Evolutionary conservation across 2,113 vertebrate genomes (phyloP), one percentile per base, ranked within the genome.

Genomic region (Epinephelus cyanopodus): DNA sequence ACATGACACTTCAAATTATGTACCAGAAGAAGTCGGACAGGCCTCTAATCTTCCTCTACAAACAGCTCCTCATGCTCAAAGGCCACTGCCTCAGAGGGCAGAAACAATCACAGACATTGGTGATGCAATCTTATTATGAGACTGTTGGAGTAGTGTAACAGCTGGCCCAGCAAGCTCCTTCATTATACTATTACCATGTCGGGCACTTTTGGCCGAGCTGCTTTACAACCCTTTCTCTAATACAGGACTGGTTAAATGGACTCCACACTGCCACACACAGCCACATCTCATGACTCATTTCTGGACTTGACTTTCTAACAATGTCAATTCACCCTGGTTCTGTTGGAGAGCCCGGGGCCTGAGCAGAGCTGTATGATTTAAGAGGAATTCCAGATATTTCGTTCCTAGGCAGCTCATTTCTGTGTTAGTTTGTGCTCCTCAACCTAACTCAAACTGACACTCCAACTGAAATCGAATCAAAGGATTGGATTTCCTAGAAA

Each of bases 251-350:
- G 79, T 69, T 81, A 78, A 90, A 89, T 71, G 60, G 84, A 90
- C 83, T 83, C 56, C 60, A 86, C 67, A 39, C 63, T 33, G 77
- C 47, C 76, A 82, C 80, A 82, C 66, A 70, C 57, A 82, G 87
- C 78, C 64, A 71, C 82, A 83, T 86, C 76, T 87, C 79, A 88
- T 84, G 81, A 92, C 86, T 89, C 83, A 90, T 52, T 90, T 71
- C 83, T 81, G 76, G 83, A 86, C 71, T 81, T 84, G 81, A 88
- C 85, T 91, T 91, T 91, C 79, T 77, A 87, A 83, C 91, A 91
- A 90, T 90, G 90, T 93, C 83, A 90, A 39, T 89, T 85, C 80
- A 78, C 56, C 65, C 70, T 61, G 57, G 73, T 83, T 84, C 60
- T 82, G 47, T 82, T 69, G n/a, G 58, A 69, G 48, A 82, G 76